Base-by-base conservation (phyloP, 2,888 invertebrate genomes). In the Cryptops parisi region DNA sequence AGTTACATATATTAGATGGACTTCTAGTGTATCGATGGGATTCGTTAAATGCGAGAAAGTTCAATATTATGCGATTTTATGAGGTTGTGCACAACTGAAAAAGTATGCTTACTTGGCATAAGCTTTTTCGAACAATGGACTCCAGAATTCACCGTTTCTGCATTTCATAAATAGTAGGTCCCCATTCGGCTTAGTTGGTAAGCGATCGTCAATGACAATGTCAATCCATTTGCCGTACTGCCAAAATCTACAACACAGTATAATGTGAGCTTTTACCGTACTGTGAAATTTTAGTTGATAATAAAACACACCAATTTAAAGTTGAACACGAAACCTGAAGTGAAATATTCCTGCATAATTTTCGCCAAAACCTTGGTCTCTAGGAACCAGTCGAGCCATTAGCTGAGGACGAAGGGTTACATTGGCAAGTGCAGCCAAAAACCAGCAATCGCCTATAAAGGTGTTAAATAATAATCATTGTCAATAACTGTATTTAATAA, bases 331-430 rank as follows among this genome's bases (percentile, higher is more conserved):
- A 19, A 67, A 84, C 84, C 88, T 79, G 72, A 94, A 94, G 69
- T 89, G 91, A 70, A 94, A 93, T 60, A 90, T 81, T 45, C 96
- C 97, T 12, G 90, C 87, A 67, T 98, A 98, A n/a, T n/a, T n/a
- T n/a, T n/a, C n/a, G 63, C 88, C 84, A 67, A 98, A 98, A 64
- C 81, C 79, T 72, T 98, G 97, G 65, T 96, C 93, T 63, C 88
- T 85, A 2, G 96, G 93, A 43, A 98, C 91, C 57, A 98, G 90
- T 73, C 90, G 85, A 73, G 85, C 83, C 75, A 98, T 93, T 53
- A 97, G 74, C 64, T 82, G 80, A 56, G 78, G 76, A 66, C 90
- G 82, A 62, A 94, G 76, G 0, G 96, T 94, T 26, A 97, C 74
- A 71, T 91, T 93, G 12, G 96, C 93, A 0, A 91, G 84, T 3